Evolutionary conservation across 2,888 invertebrate genomes (phyloP).

Genomic region (Drosophila setosimentum): DNA sequence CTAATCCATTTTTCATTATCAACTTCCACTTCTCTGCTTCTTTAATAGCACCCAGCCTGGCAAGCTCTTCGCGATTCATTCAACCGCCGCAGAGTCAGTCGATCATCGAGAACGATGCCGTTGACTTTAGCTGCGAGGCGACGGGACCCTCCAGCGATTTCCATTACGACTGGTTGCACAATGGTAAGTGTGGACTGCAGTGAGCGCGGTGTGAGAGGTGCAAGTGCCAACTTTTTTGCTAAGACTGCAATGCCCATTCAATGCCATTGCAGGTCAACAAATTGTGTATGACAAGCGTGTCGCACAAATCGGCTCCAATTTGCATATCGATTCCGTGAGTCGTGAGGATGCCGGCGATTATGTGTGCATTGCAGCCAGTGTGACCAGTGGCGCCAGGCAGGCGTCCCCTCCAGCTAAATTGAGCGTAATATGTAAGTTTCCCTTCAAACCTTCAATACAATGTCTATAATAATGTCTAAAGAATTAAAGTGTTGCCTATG

Average conservation of each 20-base stretch:
- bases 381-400: conserved; percentile 84
- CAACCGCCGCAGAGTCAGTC: conserved; percentile 84
- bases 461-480: not conserved
- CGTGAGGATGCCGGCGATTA: conserved; percentile 84
- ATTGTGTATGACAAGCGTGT: conserved; percentile 83
- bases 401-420: conserved; percentile 85
- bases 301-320: conserved; percentile 83
- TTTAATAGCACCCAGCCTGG: conserved; percentile 52
- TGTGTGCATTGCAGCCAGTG: conserved; percentile 84
- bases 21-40: not conserved
- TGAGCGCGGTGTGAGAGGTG: not conserved
- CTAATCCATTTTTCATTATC: conserved; percentile 2
- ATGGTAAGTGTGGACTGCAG: conserved; percentile 75
- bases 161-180: conserved; percentile 84
- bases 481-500: conserved; percentile 6
- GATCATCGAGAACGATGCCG: conserved; percentile 83
- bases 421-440: conserved; percentile 85
- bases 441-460: not conserved
- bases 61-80: conserved; percentile 79
- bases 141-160: conserved; percentile 70
- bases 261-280: conserved; percentile 79
- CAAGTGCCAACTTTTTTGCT: conserved; percentile 8
- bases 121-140: conserved; percentile 82
- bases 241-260: conserved; percentile 1
- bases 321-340: conserved; percentile 83